Evolutionary conservation across 2,888 invertebrate species (phyloP).

Genomic region (Teinopalpus imperialis): DNA sequence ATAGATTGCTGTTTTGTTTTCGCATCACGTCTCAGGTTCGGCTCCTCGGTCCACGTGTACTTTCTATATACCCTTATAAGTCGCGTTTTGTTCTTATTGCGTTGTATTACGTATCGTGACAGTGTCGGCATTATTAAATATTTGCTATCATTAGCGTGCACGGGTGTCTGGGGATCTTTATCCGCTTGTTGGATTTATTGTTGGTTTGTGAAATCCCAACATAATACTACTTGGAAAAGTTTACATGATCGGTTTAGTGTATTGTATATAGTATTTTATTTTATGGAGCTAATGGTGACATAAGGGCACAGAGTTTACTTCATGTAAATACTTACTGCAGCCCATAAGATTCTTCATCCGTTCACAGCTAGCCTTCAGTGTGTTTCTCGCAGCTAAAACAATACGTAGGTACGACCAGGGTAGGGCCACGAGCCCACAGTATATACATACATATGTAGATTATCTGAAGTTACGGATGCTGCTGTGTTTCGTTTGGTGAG

Average conservation of each 20-base stretch:
- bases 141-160: slow-evolving; percentile 43
- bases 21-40: slow-evolving; percentile 66
- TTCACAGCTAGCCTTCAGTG: too few relatives aligned
- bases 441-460: too few relatives aligned
- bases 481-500: too few relatives aligned
- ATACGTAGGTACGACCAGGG: too few relatives aligned
- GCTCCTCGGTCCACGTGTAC: slow-evolving; percentile 57
- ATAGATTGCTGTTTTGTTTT: slow-evolving; percentile 56
- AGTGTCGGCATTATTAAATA: slow-evolving; percentile 58
- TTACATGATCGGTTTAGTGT: too few relatives aligned
- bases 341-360: too few relatives aligned
- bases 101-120: slow-evolving; percentile 54
- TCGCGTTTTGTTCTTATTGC: slow-evolving; percentile 68
- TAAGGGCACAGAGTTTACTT: too few relatives aligned
- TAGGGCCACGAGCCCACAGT: too few relatives aligned
- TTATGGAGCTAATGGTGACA: too few relatives aligned
- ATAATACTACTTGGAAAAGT: neutral
- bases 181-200: slow-evolving; percentile 22
- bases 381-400: too few relatives aligned
- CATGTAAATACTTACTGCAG: too few relatives aligned
- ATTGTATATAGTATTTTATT: neutral
- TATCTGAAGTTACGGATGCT: too few relatives aligned
- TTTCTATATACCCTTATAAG: slow-evolving; percentile 62
- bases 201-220: slow-evolving; percentile 4
- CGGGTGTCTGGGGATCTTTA: slow-evolving; percentile 24